Evolutionary conservation across 2,113 vertebrate species (phyloP).

Genomic region (Larimichthys crocea): DNA sequence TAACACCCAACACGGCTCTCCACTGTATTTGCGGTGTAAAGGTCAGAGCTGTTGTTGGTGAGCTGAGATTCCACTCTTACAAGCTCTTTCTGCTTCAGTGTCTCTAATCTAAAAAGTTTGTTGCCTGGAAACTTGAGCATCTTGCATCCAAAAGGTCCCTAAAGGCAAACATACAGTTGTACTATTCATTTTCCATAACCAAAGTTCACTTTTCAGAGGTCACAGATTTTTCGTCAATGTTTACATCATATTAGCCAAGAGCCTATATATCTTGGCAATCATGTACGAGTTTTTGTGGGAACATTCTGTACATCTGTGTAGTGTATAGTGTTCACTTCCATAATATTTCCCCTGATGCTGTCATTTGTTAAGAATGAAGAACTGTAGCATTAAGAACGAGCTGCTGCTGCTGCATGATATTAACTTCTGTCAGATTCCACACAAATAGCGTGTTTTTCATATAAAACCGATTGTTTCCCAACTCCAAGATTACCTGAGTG

Average conservation of each 20-base stretch:
- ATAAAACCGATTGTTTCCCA: neutral
- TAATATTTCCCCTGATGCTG: neutral
- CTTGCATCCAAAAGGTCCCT: slow-evolving; percentile 31
- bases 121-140: slow-evolving; percentile 48
- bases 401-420: neutral
- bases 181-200: slow-evolving; percentile 34
- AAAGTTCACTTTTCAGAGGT: slow-evolving; percentile 21
- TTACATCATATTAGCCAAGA: neutral
- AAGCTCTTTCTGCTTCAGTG: slow-evolving; percentile 32
- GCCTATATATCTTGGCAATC: neutral
- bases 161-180: slow-evolving; percentile 29
- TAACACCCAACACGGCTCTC: slow-evolving; percentile 33
- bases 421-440: neutral
- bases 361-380: neutral
- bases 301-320: neutral
- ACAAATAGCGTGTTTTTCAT: neutral
- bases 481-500: neutral
- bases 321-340: neutral
- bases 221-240: slow-evolving; percentile 21
- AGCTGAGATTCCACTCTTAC: slow-evolving; percentile 18
- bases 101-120: slow-evolving; percentile 62
- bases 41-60: slow-evolving; percentile 57
- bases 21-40: slow-evolving; percentile 52
- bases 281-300: neutral
- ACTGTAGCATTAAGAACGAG: neutral